A percentile compares a stretch with the other conserved stretches of the same genome.
Evolutionary conservation across 2,113 vertebrate genomes (phyloP).

Genomic region (Crocuta crocuta): DNA sequence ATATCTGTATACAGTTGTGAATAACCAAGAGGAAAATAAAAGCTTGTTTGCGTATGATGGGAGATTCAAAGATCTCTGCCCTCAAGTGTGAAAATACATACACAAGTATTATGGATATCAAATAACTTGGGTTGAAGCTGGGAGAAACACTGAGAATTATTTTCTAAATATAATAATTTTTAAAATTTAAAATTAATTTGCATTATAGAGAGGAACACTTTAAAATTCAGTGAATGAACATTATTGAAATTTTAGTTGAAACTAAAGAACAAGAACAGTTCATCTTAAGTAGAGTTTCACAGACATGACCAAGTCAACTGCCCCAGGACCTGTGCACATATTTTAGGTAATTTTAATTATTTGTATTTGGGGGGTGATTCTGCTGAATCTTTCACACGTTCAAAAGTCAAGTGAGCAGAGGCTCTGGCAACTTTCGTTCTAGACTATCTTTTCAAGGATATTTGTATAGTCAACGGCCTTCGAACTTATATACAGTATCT

Average conservation of each 20-base stretch:
- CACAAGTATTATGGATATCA: not conserved
- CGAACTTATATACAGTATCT: not conserved
- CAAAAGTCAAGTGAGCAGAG: not conserved
- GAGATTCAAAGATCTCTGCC: not conserved
- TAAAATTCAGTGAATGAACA: not conserved
- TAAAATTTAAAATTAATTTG: not conserved
- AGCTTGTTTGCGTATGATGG: not conserved
- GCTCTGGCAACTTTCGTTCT: not conserved
- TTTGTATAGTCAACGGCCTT: not conserved
- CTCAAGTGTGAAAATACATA: not conserved
- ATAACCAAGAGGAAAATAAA: not conserved
- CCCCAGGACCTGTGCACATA: not conserved
- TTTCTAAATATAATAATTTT: not conserved
- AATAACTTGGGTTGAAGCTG: not conserved
- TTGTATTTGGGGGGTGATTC: not conserved
- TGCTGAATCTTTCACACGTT: not conserved
- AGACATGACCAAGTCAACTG: not conserved
- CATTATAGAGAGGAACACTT: not conserved
- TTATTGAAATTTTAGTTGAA: not conserved
- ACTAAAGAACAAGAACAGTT: not conserved
- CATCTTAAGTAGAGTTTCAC: not conserved
- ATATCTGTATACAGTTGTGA: not conserved
- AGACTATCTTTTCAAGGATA: not conserved
- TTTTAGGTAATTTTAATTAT: not conserved
- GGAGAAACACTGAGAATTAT: not conserved